Evolutionary conservation across 2,888 invertebrate genomes (phyloP).

Genomic region (Sicus ferrugineus): DNA sequence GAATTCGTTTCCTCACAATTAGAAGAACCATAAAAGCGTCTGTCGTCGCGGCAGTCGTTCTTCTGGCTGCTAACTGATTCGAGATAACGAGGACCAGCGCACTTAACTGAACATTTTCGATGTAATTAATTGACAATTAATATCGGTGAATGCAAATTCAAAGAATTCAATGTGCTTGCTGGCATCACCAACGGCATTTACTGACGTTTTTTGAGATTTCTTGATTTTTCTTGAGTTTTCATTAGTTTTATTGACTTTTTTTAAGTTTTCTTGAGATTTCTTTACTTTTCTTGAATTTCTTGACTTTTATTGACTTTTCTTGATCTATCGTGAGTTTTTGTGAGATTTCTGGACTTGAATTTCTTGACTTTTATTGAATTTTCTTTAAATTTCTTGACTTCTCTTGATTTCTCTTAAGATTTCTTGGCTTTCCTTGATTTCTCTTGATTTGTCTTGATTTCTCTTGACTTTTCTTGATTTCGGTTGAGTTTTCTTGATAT

Average conservation of each 20-base stretch:
- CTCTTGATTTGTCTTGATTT: too few relatives aligned
- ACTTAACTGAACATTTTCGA: too few relatives aligned
- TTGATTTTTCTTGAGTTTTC: background rate
- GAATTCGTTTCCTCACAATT: background rate
- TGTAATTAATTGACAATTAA: conserved; percentile 15
- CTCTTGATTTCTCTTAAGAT: too few relatives aligned
- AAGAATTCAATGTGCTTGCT: background rate
- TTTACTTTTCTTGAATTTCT: background rate
- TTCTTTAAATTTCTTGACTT: too few relatives aligned
- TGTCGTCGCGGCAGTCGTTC: background rate
- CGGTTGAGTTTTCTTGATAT: too few relatives aligned
- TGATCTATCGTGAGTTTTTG: too few relatives aligned
- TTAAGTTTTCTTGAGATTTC: background rate
- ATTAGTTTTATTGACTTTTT: background rate
- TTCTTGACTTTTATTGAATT: too few relatives aligned
- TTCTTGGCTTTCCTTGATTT: too few relatives aligned
- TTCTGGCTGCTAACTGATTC: background rate
- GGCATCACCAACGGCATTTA: background rate
- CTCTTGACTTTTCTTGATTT: too few relatives aligned
- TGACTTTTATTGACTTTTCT: too few relatives aligned
- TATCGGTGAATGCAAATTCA: background rate
- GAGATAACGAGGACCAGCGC: background rate
- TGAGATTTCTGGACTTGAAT: too few relatives aligned
- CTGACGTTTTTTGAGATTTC: background rate
- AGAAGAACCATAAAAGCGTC: background rate